These are phyloP conservation scores for Lasioglossum albipes DNA, from an alignment of 1,140 invertebrate genomes.

Conservation along the genomic window DNA sequence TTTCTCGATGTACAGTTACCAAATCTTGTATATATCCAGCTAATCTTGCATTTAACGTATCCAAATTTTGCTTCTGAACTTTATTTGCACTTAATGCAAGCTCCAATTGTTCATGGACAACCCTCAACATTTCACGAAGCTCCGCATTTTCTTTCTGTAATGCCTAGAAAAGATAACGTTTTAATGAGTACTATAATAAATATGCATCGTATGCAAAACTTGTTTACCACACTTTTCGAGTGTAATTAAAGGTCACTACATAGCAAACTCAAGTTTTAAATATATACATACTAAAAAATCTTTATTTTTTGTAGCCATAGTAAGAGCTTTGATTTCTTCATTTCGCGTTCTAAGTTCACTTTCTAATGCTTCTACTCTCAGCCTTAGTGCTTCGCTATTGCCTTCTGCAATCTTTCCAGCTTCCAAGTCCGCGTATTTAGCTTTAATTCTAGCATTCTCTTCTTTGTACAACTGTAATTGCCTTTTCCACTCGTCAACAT, in stretches of 20 bases:
- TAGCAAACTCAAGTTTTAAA: not conserved
- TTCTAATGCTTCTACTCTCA: constrained; percentile 88
- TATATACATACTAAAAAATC: constrained; percentile 76
- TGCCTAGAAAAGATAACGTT: constrained; percentile 75
- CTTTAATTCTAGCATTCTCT: constrained; percentile 94
- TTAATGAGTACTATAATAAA: constrained; percentile 20
- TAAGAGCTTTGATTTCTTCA: constrained; percentile 85
- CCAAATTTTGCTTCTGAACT: constrained; percentile 90
- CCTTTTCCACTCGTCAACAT: constrained; percentile 99
- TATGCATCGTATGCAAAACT: not conserved
- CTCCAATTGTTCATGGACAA: constrained; percentile 91
- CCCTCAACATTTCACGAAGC: constrained; percentile 85
- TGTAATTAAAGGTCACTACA: not conserved
- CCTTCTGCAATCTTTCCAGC: constrained; percentile 83
- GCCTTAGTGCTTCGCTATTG: constrained; percentile 83
- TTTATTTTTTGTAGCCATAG: constrained; percentile 79
- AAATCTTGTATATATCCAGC: constrained; percentile 92
- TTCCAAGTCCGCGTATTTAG: constrained; percentile 87
- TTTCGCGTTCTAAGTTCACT: constrained; percentile 88
- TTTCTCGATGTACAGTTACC: constrained; percentile 91
- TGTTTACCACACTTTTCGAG: not conserved
- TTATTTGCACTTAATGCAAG: constrained; percentile 90
- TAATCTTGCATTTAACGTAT: constrained; percentile 91
- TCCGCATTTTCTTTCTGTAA: constrained; percentile 88
- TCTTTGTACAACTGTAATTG: constrained; percentile 97